Conservation (phyloP, 2,113 vertebrate genomes). For the Neogale vison region DNA sequence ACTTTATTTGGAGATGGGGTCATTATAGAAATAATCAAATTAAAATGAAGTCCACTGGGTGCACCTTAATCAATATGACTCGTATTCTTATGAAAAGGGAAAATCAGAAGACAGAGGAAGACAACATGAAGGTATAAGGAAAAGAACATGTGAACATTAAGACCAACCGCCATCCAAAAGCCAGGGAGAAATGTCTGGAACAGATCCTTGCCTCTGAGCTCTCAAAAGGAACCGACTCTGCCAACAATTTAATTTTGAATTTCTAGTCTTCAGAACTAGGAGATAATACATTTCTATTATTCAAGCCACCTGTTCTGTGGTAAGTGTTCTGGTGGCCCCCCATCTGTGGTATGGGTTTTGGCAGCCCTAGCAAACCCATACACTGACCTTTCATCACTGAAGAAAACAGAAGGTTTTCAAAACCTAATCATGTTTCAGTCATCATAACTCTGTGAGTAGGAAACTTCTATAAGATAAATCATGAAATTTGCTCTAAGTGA, state of each 20-base stretch:
- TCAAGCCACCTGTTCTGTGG: background rate
- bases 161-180: background rate
- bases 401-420: background rate
- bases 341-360: background rate
- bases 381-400: background rate
- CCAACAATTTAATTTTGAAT: background rate
- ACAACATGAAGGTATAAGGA: background rate
- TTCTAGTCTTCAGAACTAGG: background rate
- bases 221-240: background rate
- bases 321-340: too few species aligned
- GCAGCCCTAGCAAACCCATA: background rate
- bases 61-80: background rate
- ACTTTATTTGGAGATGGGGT: background rate
- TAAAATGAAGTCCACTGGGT: background rate
- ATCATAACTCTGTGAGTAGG: background rate
- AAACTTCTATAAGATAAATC: background rate
- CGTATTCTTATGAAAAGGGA: background rate
- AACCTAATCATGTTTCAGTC: background rate
- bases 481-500: background rate
- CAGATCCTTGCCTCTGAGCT: background rate
- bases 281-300: background rate
- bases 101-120: background rate
- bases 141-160: background rate
- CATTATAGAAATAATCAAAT: background rate
- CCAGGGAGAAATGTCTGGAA: background rate